Evolutionary conservation across 2,113 vertebrate species (phyloP).

Genomic region (Percina caprodes): DNA sequence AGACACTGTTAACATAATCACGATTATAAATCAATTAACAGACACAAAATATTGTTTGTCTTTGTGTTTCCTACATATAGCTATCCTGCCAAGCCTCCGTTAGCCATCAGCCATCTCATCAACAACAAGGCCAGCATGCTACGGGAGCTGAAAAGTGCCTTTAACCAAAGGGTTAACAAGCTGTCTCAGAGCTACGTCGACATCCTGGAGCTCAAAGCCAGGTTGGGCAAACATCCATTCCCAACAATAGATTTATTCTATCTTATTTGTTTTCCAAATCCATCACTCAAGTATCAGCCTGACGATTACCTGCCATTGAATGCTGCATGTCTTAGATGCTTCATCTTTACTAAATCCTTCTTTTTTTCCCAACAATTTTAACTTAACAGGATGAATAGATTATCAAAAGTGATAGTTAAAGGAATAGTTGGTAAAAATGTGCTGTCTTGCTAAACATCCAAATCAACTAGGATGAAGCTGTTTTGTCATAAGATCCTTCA

Average conservation of each 20-base stretch:
- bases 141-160: constrained; percentile 69
- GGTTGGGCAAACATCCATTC: neutral
- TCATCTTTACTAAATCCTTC: neutral
- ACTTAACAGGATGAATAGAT: neutral
- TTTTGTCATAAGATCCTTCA: neutral
- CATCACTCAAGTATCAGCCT: neutral
- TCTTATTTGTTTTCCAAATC: neutral
- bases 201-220: neutral
- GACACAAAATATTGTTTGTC: neutral
- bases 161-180: constrained; percentile 67
- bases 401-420: neutral
- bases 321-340: neutral
- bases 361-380: neutral
- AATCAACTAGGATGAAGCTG: neutral
- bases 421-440: neutral
- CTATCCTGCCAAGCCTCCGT: constrained; percentile 12
- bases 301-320: neutral
- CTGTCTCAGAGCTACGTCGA: neutral
- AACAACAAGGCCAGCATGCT: constrained; percentile 69
- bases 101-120: constrained; percentile 45
- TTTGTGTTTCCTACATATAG: neutral
- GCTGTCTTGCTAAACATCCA: neutral
- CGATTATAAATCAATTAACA: neutral
- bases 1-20: neutral
- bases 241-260: neutral